Conservation (phyloP, 2,113 vertebrate genomes). For the Brachypteracias leptosomus region DNA sequence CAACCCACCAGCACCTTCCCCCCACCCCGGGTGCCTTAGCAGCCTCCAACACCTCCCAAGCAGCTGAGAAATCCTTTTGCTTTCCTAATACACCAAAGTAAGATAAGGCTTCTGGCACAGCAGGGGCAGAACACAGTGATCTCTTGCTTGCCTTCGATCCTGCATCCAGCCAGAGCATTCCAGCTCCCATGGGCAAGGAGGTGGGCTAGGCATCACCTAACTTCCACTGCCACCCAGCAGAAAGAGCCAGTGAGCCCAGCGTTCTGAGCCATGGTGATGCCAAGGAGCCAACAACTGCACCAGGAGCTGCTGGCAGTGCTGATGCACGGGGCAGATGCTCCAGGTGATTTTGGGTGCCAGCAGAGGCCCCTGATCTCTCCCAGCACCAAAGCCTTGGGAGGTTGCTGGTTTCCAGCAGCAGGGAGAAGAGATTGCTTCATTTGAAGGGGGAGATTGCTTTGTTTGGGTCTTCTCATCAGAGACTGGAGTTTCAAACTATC, state of each 20-base stretch:
- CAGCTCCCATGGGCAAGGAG: neutral
- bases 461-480: neutral
- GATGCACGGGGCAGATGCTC: rapidly evolving
- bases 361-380: neutral
- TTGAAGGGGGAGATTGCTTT: neutral
- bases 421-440: neutral
- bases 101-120: no score
- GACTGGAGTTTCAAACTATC: neutral
- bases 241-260: rapidly evolving
- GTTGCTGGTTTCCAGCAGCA: neutral
- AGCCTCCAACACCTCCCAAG: rapidly evolving
- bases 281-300: rapidly evolving
- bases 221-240: neutral
- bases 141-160: rapidly evolving
- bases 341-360: neutral
- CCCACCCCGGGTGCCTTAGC: rapidly evolving
- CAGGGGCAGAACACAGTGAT: rapidly evolving
- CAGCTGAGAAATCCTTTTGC: neutral
- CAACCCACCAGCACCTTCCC: rapidly evolving
- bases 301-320: rapidly evolving
- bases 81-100: neutral
- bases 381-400: neutral
- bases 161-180: neutral
- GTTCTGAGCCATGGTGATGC: rapidly evolving
- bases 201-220: neutral